A percentile compares a stretch with the other conserved stretches of the same genome.
phyloP scores from a whole-genome alignment of 2,888 invertebrate species.

The Archips crataeganus region DNA sequence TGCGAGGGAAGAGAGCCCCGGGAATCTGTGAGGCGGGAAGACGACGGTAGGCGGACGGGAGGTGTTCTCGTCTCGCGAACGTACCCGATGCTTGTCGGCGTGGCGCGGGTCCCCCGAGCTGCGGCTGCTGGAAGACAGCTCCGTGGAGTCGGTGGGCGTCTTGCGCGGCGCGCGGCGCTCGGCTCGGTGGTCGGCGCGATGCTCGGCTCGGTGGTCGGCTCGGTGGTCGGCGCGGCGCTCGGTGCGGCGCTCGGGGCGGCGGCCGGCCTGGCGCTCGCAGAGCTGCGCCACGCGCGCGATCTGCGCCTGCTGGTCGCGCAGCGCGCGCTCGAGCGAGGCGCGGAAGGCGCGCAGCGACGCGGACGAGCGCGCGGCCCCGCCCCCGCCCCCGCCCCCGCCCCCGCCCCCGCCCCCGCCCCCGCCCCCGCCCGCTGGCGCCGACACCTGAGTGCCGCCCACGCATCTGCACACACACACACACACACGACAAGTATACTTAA shows the following conservation, averaged over 20 bases:
- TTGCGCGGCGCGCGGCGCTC: neutral
- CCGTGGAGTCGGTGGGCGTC: slow-evolving; percentile 52
- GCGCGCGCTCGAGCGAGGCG: slow-evolving; percentile 63
- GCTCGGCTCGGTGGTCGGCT: neutral
- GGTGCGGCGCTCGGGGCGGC: slow-evolving; percentile 36
- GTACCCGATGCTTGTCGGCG: slow-evolving; percentile 57
- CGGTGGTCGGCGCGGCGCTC: slow-evolving; percentile 13
- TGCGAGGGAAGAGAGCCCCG: no score
- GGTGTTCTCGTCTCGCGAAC: no score
- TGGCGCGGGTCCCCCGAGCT: slow-evolving; percentile 41
- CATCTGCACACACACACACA: slow-evolving; percentile 6
- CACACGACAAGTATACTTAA: no score
- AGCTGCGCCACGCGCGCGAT: slow-evolving; percentile 62
- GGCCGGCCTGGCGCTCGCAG: slow-evolving; percentile 66
- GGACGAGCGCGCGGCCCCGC: slow-evolving; percentile 48
- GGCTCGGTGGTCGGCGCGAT: neutral
- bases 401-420: slow-evolving; percentile 6
- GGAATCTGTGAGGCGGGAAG: no score
- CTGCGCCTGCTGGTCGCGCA: slow-evolving; percentile 67
- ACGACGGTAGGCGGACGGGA: no score
- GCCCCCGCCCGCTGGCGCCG: slow-evolving; percentile 9
- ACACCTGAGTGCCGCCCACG: slow-evolving; percentile 4
- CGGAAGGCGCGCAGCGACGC: slow-evolving; percentile 66
- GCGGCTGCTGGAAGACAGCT: slow-evolving; percentile 60
- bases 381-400: no score